phyloP scores from a whole-genome alignment of 2,888 invertebrate genomes.

The Piscicola geometra region DNA sequence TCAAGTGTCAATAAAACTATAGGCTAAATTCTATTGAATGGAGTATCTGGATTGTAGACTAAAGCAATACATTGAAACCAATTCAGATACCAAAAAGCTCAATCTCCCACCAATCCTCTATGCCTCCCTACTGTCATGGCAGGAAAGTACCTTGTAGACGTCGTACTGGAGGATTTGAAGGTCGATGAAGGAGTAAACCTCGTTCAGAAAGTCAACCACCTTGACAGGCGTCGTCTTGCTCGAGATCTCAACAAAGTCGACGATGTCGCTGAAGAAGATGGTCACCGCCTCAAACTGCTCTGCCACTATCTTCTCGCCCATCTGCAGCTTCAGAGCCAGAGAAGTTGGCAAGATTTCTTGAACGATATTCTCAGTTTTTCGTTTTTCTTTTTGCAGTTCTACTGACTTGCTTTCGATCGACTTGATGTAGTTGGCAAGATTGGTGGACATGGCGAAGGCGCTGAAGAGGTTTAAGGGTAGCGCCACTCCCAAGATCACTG shows the following conservation, averaged over 20 bases:
- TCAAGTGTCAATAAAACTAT: too few species aligned
- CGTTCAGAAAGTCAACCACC: slow-evolving; percentile 39
- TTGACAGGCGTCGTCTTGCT: slow-evolving; percentile 35
- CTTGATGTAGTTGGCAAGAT: slow-evolving; percentile 31
- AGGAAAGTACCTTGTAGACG: slow-evolving; percentile 38
- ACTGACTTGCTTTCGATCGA: slow-evolving; percentile 27
- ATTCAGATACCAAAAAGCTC: too few species aligned
- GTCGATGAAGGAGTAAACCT: slow-evolving; percentile 41
- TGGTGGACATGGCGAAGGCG: slow-evolving; percentile 27
- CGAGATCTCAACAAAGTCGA: slow-evolving; percentile 38
- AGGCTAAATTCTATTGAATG: too few species aligned
- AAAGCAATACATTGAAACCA: too few species aligned
- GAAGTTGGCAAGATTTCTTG: slow-evolving; percentile 37
- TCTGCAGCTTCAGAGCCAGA: slow-evolving; percentile 33
- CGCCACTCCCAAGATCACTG: slow-evolving; percentile 7
- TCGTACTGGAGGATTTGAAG: slow-evolving; percentile 35
- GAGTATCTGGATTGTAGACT: too few species aligned
- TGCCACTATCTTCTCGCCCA: slow-evolving; percentile 36
- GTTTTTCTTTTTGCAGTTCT: slow-evolving; percentile 36
- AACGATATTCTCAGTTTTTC: slow-evolving; percentile 34
- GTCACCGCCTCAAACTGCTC: slow-evolving; percentile 39
- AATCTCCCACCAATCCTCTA: too few species aligned
- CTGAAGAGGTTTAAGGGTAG: slow-evolving; percentile 29
- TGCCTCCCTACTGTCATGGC: too few species aligned
- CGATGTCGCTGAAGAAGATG: slow-evolving; percentile 40